Percentiles rank a stretch among this genome's conserved stretches.
phyloP scores from a whole-genome alignment of 2,888 invertebrate genomes.

The Xylota segnis region DNA sequence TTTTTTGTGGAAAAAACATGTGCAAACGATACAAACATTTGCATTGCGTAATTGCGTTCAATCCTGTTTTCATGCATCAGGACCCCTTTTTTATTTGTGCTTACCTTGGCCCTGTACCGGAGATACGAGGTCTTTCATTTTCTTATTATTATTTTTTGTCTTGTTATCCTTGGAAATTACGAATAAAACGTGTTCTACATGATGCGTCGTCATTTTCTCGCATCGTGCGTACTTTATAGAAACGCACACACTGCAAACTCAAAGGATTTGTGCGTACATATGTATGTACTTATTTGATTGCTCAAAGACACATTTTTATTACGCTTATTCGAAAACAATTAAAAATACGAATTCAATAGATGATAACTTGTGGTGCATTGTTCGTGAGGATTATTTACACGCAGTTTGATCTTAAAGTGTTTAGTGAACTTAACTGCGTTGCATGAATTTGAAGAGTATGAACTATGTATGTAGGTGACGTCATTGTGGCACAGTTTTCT shows the following conservation, averaged over 20 bases:
- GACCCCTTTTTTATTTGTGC: slow-evolving; percentile 50
- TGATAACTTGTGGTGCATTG: slow-evolving; percentile 32
- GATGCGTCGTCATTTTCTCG: slow-evolving; percentile 47
- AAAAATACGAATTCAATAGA: slow-evolving; percentile 40
- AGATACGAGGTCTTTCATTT: slow-evolving; percentile 13
- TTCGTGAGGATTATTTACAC: slow-evolving; percentile 57
- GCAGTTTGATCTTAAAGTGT: slow-evolving; percentile 27
- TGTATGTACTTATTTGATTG: too few relatives aligned
- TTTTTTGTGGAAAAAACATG: slow-evolving; percentile 29
- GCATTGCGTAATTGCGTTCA: slow-evolving; percentile 66
- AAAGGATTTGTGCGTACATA: slow-evolving; percentile 21
- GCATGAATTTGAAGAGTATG: neutral
- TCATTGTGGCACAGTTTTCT: neutral
- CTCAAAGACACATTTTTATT: slow-evolving; percentile 40
- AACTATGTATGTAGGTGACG: neutral
- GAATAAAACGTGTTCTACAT: slow-evolving; percentile 63
- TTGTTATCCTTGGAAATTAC: slow-evolving; percentile 31
- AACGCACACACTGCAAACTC: neutral
- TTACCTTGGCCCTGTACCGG: slow-evolving; percentile 35
- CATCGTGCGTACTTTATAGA: neutral
- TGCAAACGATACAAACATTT: slow-evolving; percentile 35
- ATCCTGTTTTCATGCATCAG: slow-evolving; percentile 69
- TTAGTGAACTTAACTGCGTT: slow-evolving; percentile 3
- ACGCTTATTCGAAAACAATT: slow-evolving; percentile 53
- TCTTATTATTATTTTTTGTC: neutral